These are phyloP conservation scores for Rachycentron canadum DNA, from an alignment of 2,797 vertebrate species.

Conservation along the genomic window DNA sequence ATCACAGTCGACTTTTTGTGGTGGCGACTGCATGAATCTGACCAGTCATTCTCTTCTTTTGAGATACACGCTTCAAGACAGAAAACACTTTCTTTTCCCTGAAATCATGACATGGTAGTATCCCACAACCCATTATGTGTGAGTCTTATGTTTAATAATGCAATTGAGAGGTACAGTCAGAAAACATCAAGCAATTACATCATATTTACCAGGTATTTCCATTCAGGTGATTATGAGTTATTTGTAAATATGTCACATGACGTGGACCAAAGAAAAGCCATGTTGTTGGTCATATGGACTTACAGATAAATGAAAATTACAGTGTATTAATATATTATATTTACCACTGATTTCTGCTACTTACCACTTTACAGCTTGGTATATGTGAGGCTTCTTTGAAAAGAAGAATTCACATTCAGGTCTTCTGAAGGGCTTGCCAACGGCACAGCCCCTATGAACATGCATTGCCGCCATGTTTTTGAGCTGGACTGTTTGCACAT, in stretches of 20 bases:
- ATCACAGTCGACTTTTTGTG: neutral
- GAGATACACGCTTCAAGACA: neutral
- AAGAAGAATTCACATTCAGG: neutral
- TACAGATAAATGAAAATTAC: neutral
- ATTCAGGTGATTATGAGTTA: slow-evolving; percentile 4
- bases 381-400: neutral
- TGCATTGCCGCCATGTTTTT: neutral
- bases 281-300: neutral
- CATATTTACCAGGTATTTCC: slow-evolving; percentile 21
- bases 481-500: too few relatives aligned
- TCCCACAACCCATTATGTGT: slow-evolving; percentile 7
- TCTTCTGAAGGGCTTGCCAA: neutral
- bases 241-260: neutral
- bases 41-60: neutral
- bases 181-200: neutral
- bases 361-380: neutral
- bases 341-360: too few relatives aligned
- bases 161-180: slow-evolving; percentile 5
- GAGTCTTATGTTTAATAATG: neutral
- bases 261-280: slow-evolving; percentile 5
- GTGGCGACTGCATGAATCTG: neutral
- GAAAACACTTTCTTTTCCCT: neutral
- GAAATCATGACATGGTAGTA: neutral
- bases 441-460: neutral
- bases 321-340: too few relatives aligned